phyloP scores from a whole-genome alignment of 35 echinoderm and acorn worm species.

The Diadema setosum region DNA sequence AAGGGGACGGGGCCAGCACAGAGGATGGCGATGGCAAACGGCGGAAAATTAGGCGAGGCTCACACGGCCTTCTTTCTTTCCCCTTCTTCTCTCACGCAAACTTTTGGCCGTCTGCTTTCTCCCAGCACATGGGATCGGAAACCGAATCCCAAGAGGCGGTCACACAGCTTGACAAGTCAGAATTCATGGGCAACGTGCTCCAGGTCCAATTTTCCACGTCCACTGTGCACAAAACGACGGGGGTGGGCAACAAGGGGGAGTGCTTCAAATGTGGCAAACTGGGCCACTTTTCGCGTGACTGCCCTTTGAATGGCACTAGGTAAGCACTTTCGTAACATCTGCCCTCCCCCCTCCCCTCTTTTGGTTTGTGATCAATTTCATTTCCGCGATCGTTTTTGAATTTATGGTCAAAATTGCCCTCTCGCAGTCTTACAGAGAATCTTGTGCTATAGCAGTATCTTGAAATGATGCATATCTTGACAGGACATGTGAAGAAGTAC shows the following conservation, averaged over 20 bases:
- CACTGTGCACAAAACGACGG: conserved; percentile 82
- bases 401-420: too few relatives aligned
- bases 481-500: too few relatives aligned
- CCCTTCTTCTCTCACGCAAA: background rate
- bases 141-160: conserved; percentile 82
- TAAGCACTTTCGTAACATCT: too few relatives aligned
- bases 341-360: too few relatives aligned
- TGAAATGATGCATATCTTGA: too few relatives aligned
- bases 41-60: too few relatives aligned
- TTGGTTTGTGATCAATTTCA: too few relatives aligned
- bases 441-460: too few relatives aligned
- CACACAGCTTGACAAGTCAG: conserved; percentile 40
- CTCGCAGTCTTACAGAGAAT: too few relatives aligned
- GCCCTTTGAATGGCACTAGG: conserved; percentile 35
- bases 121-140: conserved; percentile 87
- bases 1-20: too few relatives aligned
- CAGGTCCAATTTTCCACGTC: conserved; percentile 93
- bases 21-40: too few relatives aligned
- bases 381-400: too few relatives aligned
- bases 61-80: background rate
- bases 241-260: conserved; percentile 90
- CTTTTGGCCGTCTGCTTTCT: background rate
- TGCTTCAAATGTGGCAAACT: conserved; percentile 91
- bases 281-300: conserved; percentile 90
- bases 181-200: conserved; percentile 75